Evolutionary conservation across 2,888 invertebrate genomes (phyloP), one percentile per base, ranked within the genome.

Genomic region (Oligia fasciuncula): DNA sequence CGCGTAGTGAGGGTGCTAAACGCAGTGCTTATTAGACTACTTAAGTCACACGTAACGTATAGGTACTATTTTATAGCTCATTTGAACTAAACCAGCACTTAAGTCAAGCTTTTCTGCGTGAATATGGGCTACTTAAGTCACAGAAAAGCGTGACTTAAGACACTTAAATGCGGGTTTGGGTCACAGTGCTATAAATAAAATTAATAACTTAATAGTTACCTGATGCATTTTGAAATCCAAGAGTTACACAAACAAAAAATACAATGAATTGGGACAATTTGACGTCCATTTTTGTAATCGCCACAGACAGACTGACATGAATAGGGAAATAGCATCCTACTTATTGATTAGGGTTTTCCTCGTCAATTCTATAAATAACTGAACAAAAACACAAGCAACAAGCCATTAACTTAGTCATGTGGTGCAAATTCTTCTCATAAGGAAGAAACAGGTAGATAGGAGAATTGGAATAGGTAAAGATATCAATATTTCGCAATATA

Each of bases 331-430:
- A 29, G 29, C 29, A 29, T 29, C 29, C 29, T 29, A 29, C 29
- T 23, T 14, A 68, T 76, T 14, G n/a, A 67, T 51, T 62, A 35
- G 0, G 29, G 14, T 83, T 80, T 80, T 80, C 80, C 80, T 76
- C 23, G 14, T 14, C 1, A 60, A 49, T 19, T 68, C 67, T 62
- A 77, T 67, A 67, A 78, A 57, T 77, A 77, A n/a, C 11, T 51
- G 11, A 23, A 4, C 3, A 23, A 57, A 9, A 23, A 9, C 9
- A 57, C 57, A 23, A 54, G 19, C 23, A 23, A 19, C 8, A 54
- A 8, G 19, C 40, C 17, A 78, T 0, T 29, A 51, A 6, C 5
- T 14, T 54, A n/a, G 8, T 17, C 13, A 23, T 0, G 9, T 35
- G 17, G 8, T 68, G 29, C 29, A 49, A 19, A 68, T 68, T 63